Percentiles rank a stretch among this genome's conserved stretches.
These are phyloP conservation scores for Galerucella nymphaeae DNA, from an alignment of 2,888 invertebrate species.

Conservation along the genomic window DNA sequence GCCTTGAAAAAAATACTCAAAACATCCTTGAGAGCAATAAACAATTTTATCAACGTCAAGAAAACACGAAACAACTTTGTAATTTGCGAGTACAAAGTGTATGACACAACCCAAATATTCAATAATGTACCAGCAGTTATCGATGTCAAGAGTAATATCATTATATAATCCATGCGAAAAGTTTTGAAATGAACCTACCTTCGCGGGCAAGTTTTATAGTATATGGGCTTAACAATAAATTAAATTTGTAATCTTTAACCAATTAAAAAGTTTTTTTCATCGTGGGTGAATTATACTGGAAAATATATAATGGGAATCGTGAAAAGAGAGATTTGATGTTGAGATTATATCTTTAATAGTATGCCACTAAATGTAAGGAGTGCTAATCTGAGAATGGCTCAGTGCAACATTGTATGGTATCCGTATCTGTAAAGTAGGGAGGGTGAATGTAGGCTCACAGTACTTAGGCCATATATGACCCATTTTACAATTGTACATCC, in stretches of 20 bases:
- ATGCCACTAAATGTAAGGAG: too few species aligned
- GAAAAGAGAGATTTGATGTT: too few species aligned
- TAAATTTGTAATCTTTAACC: background rate
- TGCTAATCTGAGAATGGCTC: too few species aligned
- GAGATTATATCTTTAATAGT: too few species aligned
- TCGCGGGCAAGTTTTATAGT: constrained; percentile 32
- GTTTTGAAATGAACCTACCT: constrained; percentile 44
- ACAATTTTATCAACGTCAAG: background rate
- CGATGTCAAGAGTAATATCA: constrained; percentile 53
- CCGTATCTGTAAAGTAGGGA: too few species aligned
- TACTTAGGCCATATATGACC: too few species aligned
- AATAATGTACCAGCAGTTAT: constrained; percentile 57
- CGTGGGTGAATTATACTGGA: too few species aligned
- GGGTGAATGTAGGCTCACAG: too few species aligned
- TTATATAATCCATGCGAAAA: constrained; percentile 48
- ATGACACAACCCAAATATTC: constrained; percentile 65
- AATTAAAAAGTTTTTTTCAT: too few species aligned
- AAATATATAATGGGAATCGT: too few species aligned
- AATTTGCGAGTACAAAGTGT: constrained; percentile 45
- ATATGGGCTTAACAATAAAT: background rate
- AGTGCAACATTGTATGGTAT: too few species aligned
- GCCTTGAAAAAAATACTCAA: background rate
- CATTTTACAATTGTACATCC: too few species aligned
- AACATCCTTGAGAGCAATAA: background rate
- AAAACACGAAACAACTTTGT: background rate